phyloP scores from a whole-genome alignment of 1,140 invertebrate genomes.

The Ips typographus region DNA sequence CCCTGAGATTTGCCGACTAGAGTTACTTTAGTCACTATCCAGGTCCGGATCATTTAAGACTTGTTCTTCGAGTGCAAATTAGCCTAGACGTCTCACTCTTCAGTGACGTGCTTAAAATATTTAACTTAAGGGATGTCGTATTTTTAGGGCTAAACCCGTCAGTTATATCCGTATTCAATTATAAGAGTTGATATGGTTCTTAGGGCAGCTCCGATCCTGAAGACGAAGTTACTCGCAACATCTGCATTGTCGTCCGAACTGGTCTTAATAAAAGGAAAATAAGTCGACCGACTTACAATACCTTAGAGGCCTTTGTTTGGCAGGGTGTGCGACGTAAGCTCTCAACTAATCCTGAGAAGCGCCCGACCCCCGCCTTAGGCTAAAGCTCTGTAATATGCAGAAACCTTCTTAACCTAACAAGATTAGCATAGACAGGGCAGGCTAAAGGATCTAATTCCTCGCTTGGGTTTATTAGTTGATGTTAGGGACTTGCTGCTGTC shows the following conservation, averaged over 20 bases:
- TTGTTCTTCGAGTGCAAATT: too few relatives aligned
- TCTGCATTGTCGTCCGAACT: constrained; percentile 48
- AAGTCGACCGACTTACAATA: constrained; percentile 46
- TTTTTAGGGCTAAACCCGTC: too few relatives aligned
- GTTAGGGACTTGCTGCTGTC: constrained; percentile 18
- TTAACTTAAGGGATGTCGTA: too few relatives aligned
- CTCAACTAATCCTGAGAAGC: constrained; percentile 62
- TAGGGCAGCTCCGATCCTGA: constrained; percentile 20
- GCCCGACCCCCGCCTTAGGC: constrained; percentile 40
- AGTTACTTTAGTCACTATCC: constrained; percentile 24
- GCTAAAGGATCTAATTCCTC: constrained; percentile 45
- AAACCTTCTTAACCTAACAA: constrained; percentile 69
- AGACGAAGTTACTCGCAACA: constrained; percentile 37
- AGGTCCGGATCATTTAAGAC: constrained; percentile 17
- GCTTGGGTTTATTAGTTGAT: constrained; percentile 46
- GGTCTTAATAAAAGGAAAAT: constrained; percentile 50
- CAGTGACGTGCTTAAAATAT: too few relatives aligned
- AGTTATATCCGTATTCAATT: too few relatives aligned
- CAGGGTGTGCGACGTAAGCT: constrained; percentile 44
- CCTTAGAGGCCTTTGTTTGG: constrained; percentile 46
- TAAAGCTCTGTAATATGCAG: constrained; percentile 65
- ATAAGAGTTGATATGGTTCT: background rate
- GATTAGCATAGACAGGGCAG: constrained; percentile 63
- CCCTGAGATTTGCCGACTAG: constrained; percentile 46
- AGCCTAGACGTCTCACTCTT: too few relatives aligned